Percentiles rank a stretch among this genome's conserved stretches.
Conservation (phyloP, 2,113 vertebrate species). For the Brachypteracias leptosomus region DNA sequence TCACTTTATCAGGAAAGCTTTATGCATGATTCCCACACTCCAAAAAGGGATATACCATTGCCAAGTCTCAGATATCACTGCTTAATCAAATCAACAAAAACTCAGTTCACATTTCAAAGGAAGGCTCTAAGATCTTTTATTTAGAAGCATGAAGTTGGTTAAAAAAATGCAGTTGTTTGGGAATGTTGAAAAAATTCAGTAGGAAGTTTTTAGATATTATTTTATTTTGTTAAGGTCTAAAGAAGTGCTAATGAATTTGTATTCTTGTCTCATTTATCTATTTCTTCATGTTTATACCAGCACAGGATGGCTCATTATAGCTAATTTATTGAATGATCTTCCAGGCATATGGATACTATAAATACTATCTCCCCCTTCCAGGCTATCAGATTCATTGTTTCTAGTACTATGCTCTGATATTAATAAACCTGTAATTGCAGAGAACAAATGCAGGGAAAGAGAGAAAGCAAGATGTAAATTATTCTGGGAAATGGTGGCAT, state of each 20-base stretch:
- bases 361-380: background rate
- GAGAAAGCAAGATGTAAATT: background rate
- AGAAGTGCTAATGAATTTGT: background rate
- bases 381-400: background rate
- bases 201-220: background rate
- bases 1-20: background rate
- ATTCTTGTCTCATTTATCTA: background rate
- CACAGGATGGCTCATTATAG: background rate
- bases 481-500: background rate
- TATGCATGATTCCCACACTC: rapidly evolving
- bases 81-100: background rate
- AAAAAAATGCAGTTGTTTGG: background rate
- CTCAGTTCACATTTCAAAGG: background rate
- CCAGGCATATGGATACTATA: background rate
- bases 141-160: background rate
- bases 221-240: background rate
- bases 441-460: background rate
- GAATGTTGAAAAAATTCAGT: background rate
- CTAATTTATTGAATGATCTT: background rate
- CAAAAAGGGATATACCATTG: background rate
- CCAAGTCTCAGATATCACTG: background rate
- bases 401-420: background rate
- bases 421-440: background rate
- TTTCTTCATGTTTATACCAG: background rate
- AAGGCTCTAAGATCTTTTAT: background rate